Evolutionary conservation across 35 echinoderm and acorn worm species (phyloP), one percentile per base, ranked within the genome.

Genomic region (Amphiura filiformis): DNA sequence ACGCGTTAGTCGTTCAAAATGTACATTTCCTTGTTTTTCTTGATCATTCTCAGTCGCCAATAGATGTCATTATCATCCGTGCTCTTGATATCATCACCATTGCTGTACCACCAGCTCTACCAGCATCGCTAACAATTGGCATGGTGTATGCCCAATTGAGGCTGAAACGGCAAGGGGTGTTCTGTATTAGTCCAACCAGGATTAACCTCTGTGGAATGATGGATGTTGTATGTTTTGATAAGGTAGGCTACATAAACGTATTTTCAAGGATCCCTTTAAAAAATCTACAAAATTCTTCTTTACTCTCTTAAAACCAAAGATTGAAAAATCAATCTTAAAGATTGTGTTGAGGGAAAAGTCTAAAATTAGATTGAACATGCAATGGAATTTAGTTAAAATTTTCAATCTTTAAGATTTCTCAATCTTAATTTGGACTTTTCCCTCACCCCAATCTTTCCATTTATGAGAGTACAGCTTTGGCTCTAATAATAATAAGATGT

Each of bases 221-320:
- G 32, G 90, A 98, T 89, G 87, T 97, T 22, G 83, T 97, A 78
- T 97, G 95, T 75, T 94, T 97, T 85, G 95, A 97, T 82, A 97
- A 97, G 89, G 95, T 97, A 61, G 81, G 65, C 13, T 20, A 22
- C 22, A n/a, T n/a, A n/a, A n/a, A n/a, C n/a, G n/a, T n/a, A n/a
- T n/a, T n/a, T n/a, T n/a, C n/a, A n/a, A n/a, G n/a, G n/a, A n/a
- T n/a, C n/a, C n/a, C n/a, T n/a, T n/a, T n/a, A n/a, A n/a, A n/a
- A n/a, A n/a, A n/a, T n/a, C n/a, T n/a, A n/a, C n/a, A n/a, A n/a
- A n/a, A n/a, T n/a, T n/a, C n/a, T n/a, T n/a, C n/a, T n/a, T n/a
- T n/a, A n/a, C n/a, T n/a, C n/a, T n/a, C n/a, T n/a, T n/a, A n/a
- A n/a, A n/a, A n/a, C n/a, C n/a, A n/a, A n/a, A n/a, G n/a, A n/a